A percentile compares a stretch with the other conserved stretches of the same genome.
These are phyloP conservation scores for Agonum fuliginosum DNA, from an alignment of 2,888 invertebrate species.

Conservation along the genomic window DNA sequence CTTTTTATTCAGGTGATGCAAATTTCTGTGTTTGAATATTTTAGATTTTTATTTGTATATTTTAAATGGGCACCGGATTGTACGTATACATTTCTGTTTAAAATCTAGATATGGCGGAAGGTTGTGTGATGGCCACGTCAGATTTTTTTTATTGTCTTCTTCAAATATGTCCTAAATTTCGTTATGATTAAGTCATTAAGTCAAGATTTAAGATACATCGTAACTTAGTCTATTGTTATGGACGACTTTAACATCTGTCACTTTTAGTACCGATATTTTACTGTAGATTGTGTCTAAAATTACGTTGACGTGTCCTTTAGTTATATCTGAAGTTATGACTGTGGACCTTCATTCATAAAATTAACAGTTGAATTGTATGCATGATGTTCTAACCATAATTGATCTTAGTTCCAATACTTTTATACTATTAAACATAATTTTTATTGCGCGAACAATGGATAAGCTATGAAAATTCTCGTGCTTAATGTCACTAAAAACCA, in stretches of 20 bases:
- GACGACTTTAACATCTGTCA: slow-evolving; percentile 36
- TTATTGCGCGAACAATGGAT: slow-evolving; percentile 19
- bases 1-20: too few relatives aligned
- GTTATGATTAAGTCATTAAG: slow-evolving; percentile 41
- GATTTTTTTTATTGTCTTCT: slow-evolving; percentile 10
- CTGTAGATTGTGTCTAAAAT: slow-evolving; percentile 35
- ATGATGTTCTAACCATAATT: slow-evolving; percentile 31
- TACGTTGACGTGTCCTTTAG: slow-evolving; percentile 31
- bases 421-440: slow-evolving; percentile 25
- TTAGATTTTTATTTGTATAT: too few relatives aligned
- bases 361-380: background rate
- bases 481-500: slow-evolving; percentile 25
- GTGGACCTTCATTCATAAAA: slow-evolving; percentile 26
- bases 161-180: slow-evolving; percentile 35
- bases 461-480: slow-evolving; percentile 7
- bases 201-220: slow-evolving; percentile 34
- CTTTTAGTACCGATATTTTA: slow-evolving; percentile 43
- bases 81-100: too few relatives aligned
- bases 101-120: too few relatives aligned
- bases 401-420: background rate
- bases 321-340: slow-evolving; percentile 15
- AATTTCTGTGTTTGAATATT: too few relatives aligned
- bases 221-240: slow-evolving; percentile 43
- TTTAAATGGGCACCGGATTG: too few relatives aligned
- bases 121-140: too few relatives aligned